phyloP scores from a whole-genome alignment of 2,888 invertebrate genomes.

The Orthosia cruda region DNA sequence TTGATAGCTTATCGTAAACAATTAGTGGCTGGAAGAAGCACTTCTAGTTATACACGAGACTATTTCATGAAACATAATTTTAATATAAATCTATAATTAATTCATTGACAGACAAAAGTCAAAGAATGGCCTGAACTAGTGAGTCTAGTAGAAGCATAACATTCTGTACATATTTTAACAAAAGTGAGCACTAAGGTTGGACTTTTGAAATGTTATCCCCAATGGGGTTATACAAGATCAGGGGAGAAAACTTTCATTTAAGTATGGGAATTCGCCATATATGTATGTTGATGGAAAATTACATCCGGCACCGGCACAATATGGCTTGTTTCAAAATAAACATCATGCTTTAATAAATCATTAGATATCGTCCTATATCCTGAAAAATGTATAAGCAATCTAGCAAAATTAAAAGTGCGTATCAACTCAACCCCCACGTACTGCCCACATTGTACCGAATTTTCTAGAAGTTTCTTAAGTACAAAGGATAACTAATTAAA shows the following conservation, averaged over 20 bases:
- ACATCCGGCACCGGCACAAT: no score
- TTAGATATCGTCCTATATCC: no score
- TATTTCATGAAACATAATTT: neutral
- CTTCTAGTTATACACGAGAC: neutral
- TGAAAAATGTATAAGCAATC: no score
- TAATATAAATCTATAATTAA: neutral
- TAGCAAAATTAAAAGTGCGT: neutral
- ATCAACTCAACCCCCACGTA: no score
- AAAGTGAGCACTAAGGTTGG: neutral
- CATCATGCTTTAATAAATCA: no score
- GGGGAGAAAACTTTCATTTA: no score
- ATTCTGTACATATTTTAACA: neutral
- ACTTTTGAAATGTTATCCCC: no score
- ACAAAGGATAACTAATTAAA: neutral
- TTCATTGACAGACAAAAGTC: no score
- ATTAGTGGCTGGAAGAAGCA: neutral
- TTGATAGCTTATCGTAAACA: neutral
- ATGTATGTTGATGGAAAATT: no score
- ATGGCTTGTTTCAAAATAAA: neutral
- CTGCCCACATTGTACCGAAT: neutral
- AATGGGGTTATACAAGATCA: no score
- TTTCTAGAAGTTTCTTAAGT: slow-evolving; percentile 7
- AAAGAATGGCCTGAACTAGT: no score
- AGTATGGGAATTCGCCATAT: no score
- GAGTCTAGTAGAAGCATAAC: neutral